Base-by-base conservation (phyloP, 2,888 invertebrate genomes). In the Mayetiola destructor region DNA sequence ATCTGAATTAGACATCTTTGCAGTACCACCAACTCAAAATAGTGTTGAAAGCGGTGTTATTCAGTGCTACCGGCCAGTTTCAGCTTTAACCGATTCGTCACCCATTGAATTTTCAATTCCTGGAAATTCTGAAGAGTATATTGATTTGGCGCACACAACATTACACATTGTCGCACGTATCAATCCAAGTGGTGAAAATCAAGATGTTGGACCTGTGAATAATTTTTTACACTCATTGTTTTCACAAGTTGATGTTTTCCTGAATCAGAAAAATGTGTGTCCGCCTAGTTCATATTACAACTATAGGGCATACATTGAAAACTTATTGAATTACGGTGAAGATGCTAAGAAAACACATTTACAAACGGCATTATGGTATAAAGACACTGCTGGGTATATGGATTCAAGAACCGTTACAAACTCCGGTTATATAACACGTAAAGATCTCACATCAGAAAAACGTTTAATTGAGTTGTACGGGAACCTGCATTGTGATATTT, bases 231-330 rank as follows among this genome's bases (percentile, higher is more conserved):
- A 60, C 29, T 58, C 56, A 0, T 16, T 58, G 10, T 59, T 59
- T 36, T 36, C 29, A 10, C 59, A 60, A 35, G 27, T 57, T 1
- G 56, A 56, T 10, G 27, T 56, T 10, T 42, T 18, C 27, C 37
- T 60, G 35, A 60, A 60, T 57, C 57, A 58, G 3, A 59, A 60
- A 55, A 36, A 30, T 30, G 57, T 60, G 21, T 39, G 40, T 42
- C 21, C 57, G 18, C 37, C 58, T 0, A 10, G n/a, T 2, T 52
- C 57, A 23, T 55, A 57, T 18, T 55, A 40, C 55, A 59, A 60
- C 2, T 60, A 57, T 35, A 3, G 58, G 16, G 53, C 56, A 27
- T 59, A 57, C 20, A 55, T 59, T 29, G 58, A 59, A 58, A 23
- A 21, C 14, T 35, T 58, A 35, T 29, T 58, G 9, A 60, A 58